Evolutionary conservation across 2,888 invertebrate species (phyloP).

Genomic region (Meteorus cinctellus): DNA sequence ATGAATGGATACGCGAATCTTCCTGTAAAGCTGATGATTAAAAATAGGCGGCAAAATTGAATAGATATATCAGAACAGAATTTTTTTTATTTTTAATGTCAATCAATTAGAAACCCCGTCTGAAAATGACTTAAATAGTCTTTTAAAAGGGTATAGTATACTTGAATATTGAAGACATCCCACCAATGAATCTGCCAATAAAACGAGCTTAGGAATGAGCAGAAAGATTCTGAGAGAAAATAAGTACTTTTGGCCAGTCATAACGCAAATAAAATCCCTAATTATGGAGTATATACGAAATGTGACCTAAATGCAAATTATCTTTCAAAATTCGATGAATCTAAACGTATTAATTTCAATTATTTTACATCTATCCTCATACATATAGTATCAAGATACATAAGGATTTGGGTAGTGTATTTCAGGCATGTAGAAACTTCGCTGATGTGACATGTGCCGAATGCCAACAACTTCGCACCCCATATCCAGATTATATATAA

Average conservation of each 20-base stretch:
- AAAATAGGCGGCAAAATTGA: no score
- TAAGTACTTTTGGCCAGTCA: no score
- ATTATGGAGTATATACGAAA: not conserved
- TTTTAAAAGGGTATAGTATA: no score
- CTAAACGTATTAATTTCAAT: not conserved
- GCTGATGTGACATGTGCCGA: conserved; percentile 26
- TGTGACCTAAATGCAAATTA: no score
- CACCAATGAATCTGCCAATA: no score
- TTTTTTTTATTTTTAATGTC: no score
- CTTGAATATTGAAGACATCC: no score
- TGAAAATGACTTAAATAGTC: no score
- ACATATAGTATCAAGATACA: not conserved
- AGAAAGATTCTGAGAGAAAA: no score
- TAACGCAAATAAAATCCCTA: not conserved
- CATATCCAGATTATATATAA: conserved; percentile 3
- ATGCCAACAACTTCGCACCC: conserved; percentile 21
- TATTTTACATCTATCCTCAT: not conserved
- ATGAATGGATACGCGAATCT: not conserved
- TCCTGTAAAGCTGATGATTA: not conserved
- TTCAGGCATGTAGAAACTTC: not conserved
- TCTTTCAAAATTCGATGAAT: not conserved
- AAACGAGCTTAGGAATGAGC: no score
- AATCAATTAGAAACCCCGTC: no score
- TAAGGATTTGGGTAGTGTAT: not conserved
- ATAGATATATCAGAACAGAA: no score